A percentile compares a stretch with the other conserved stretches of the same genome.
These are phyloP conservation scores for Cheilosia pagana DNA, from an alignment of 2,888 invertebrate genomes.

Conservation along the genomic window DNA sequence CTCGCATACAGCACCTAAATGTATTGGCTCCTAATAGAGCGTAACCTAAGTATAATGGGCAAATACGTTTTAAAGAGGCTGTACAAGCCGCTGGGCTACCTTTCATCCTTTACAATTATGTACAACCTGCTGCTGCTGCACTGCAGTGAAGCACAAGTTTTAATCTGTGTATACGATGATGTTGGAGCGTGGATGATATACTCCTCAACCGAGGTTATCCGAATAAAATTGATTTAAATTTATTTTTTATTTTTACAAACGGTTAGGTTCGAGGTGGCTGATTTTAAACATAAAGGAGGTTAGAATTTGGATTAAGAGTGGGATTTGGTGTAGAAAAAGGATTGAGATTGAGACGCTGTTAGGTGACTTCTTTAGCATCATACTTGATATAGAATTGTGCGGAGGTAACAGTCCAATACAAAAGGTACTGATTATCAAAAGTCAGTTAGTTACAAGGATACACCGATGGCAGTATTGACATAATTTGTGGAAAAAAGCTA, in stretches of 20 bases:
- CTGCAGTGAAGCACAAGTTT: constrained; percentile 2
- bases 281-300: not conserved
- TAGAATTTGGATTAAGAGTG: not conserved
- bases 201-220: constrained; percentile 13
- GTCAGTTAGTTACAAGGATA: no score
- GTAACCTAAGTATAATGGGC: constrained; percentile 73
- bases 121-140: constrained; percentile 51
- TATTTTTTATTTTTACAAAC: not conserved
- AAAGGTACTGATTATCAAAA: no score
- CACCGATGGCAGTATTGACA: no score
- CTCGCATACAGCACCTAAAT: constrained; percentile 72
- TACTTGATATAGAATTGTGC: no score
- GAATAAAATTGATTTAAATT: constrained; percentile 56
- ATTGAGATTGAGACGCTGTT: no score
- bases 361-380: no score
- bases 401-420: no score
- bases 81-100: constrained; percentile 41
- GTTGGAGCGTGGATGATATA: constrained; percentile 50
- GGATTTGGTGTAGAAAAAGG: no score
- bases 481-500: no score
- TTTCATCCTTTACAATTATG: constrained; percentile 11
- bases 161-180: constrained; percentile 15
- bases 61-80: constrained; percentile 66
- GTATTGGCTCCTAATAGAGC: constrained; percentile 74
- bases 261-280: not conserved